Percentiles rank a stretch among this genome's conserved stretches.
phyloP scores from a whole-genome alignment of 2,113 vertebrate genomes.

The Tor tambroides region DNA sequence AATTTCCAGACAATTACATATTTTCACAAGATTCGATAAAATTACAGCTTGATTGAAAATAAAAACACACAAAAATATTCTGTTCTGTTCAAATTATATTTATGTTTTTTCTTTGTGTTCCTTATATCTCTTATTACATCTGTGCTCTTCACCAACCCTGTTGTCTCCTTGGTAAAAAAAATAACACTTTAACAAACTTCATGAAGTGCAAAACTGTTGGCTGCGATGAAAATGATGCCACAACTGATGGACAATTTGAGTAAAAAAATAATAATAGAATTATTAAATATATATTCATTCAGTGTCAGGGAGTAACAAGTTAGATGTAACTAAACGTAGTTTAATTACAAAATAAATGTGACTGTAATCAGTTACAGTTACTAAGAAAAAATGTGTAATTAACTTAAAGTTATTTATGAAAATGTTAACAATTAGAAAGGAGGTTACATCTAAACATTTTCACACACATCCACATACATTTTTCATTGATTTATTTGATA shows the following conservation, averaged over 20 bases:
- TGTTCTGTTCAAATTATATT: neutral
- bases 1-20: neutral
- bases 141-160: neutral
- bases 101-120: neutral
- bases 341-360: too few relatives aligned
- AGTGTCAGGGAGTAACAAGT: too few relatives aligned
- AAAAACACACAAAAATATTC: neutral
- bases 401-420: too few relatives aligned
- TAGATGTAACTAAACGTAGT: too few relatives aligned
- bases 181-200: neutral
- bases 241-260: too few relatives aligned
- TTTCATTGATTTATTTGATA: too few relatives aligned
- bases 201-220: neutral
- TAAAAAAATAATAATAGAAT: neutral
- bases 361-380: too few relatives aligned
- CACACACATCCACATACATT: too few relatives aligned
- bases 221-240: neutral
- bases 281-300: too few relatives aligned
- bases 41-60: neutral
- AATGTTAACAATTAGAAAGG: too few relatives aligned
- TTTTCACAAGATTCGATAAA: neutral
- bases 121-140: neutral
- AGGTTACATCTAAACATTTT: too few relatives aligned
- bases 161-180: neutral
- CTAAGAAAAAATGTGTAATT: too few relatives aligned